Evolutionary conservation across 2,797 vertebrate species (phyloP).

Genomic region (Cynopterus sphinx): DNA sequence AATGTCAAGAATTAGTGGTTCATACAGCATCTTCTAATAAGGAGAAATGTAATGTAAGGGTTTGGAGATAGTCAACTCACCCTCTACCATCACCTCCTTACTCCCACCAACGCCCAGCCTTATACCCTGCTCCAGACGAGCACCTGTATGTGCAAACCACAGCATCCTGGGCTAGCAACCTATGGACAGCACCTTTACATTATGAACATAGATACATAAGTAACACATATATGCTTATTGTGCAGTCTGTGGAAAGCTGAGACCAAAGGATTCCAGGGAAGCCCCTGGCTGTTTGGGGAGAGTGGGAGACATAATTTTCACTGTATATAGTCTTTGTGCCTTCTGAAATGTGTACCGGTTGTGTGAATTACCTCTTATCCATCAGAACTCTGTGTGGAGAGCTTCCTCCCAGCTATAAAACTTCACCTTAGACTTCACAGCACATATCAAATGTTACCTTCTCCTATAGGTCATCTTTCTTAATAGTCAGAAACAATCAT

Average conservation of each 20-base stretch:
- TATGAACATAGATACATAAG: background rate
- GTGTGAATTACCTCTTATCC: background rate
- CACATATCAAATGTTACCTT: background rate
- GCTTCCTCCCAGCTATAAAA: background rate
- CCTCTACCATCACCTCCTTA: background rate
- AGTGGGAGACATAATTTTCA: rapidly evolving
- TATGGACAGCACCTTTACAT: background rate
- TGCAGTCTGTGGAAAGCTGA: background rate
- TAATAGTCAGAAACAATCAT: background rate
- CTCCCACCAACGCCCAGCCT: no score
- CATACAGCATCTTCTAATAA: background rate
- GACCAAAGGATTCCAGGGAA: background rate
- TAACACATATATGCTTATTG: background rate
- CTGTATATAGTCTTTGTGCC: background rate
- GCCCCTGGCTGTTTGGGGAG: background rate
- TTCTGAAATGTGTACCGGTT: background rate
- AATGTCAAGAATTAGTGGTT: background rate
- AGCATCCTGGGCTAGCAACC: background rate
- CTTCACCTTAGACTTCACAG: background rate
- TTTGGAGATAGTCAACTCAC: background rate
- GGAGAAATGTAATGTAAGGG: background rate
- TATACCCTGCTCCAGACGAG: background rate
- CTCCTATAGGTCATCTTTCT: background rate
- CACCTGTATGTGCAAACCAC: background rate
- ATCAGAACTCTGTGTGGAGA: background rate